phyloP scores from a whole-genome alignment of 2,797 vertebrate genomes.

The Sardinella longiceps region DNA sequence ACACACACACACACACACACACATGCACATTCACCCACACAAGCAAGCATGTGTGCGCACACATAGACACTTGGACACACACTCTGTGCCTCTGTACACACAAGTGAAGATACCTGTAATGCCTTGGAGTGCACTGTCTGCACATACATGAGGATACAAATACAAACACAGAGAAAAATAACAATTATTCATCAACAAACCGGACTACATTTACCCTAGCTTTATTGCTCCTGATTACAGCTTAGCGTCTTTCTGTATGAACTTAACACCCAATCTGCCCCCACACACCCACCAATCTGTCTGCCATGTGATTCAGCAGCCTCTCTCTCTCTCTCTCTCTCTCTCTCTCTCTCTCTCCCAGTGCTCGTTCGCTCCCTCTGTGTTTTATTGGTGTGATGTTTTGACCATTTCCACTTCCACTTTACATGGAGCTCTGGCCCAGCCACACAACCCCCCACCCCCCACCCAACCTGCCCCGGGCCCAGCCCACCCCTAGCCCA shows the following conservation, averaged over 20 bases:
- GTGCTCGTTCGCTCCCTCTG: slow-evolving; percentile 11
- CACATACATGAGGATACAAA: slow-evolving; percentile 25
- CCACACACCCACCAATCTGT: neutral
- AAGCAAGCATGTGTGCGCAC: neutral
- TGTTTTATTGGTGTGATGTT: slow-evolving; percentile 38
- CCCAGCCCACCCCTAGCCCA: slow-evolving; percentile 55
- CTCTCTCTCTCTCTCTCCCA: neutral
- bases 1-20: slow-evolving; percentile 33
- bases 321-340: too few relatives aligned
- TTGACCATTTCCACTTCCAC: slow-evolving; percentile 47
- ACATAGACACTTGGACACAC: neutral
- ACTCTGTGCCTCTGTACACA: neutral
- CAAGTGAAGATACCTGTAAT: neutral
- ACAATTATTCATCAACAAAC: neutral
- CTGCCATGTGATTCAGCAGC: slow-evolving; percentile 29
- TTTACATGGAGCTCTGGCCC: slow-evolving; percentile 46
- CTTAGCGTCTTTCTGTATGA: neutral
- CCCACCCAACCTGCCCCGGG: neutral
- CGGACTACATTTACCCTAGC: neutral
- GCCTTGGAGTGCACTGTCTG: too few relatives aligned
- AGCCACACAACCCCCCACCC: slow-evolving; percentile 62
- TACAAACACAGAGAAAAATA: neutral
- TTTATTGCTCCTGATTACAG: neutral
- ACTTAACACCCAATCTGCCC: neutral
- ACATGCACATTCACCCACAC: neutral